Base-by-base conservation (phyloP, 2,113 vertebrate genomes). In the Oncorhynchus keta region DNA sequence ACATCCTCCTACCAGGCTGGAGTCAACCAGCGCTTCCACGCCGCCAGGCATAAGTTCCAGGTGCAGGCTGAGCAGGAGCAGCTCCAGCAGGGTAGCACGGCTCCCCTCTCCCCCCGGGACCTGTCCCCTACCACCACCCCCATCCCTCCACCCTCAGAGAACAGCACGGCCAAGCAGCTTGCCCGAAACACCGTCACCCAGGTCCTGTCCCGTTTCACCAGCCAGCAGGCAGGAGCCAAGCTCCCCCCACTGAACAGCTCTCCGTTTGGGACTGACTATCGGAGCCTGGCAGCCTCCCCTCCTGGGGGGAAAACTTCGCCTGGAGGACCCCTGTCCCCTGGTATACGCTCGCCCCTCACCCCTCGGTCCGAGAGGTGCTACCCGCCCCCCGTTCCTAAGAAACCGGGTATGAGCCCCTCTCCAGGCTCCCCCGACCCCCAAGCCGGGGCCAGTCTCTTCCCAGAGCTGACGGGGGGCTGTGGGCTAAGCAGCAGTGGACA, bases 171-270 rank as follows among this genome's bases (percentile, higher is more conserved):
- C 76, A 99, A 99, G 92, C 97, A 99, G 91, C 86, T 97, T 81
- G 98, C 98, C 6, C 97, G 98, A 64, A 97, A 97, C 90, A 99
- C 98, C 0, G 98, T 99, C 88, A 99, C 97, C 11, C 98, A 99
- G 95, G 98, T 98, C 88, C 94, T 99, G 74, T 99, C 97, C 69
- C 92, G 98, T 35, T 99, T 99, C 74, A 99, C 98, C 79, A 96
- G 93, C 92, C 98, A 99, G 76, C 98, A 98, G 74, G 93, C 94
- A 3, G 89, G 95, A 0, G 94, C 94, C 79, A 93, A 97, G 0
- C 62, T 87, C 51, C 69, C 96, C 22, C 90, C 95, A 0, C 74
- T 90, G 74, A 98, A 96, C 91, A 98, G 94, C 89, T 99, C 98
- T 0, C 98, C 98, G 0, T 99, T 99, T 51, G 98, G 97, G 86